Evolutionary conservation across 2,888 invertebrate species (phyloP).

Genomic region (Chromoteleia sp.): DNA sequence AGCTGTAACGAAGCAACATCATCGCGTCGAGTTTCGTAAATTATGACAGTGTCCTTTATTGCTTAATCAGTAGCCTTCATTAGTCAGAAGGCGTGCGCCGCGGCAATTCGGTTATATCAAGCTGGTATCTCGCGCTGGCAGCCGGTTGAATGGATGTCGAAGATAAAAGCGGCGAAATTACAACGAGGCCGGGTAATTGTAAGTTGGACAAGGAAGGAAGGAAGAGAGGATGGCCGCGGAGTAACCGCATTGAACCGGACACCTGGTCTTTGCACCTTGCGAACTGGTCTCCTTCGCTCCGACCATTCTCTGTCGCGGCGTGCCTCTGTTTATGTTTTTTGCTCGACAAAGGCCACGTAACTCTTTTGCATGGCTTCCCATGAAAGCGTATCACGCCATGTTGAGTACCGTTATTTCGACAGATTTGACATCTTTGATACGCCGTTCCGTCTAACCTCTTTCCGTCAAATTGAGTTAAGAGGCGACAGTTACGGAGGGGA

Average conservation of each 20-base stretch:
- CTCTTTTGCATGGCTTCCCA: conserved; percentile 72
- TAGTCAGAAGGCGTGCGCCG: conserved; percentile 58
- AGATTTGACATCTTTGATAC: conserved; percentile 53
- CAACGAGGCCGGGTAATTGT: conserved; percentile 71
- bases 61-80: conserved; percentile 62
- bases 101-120: conserved; percentile 50
- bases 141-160: conserved; percentile 61
- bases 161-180: conserved; percentile 73
- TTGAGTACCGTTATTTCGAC: conserved; percentile 64
- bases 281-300: conserved; percentile 72
- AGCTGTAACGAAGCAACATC: conserved; percentile 28
- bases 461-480: conserved; percentile 42
- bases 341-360: conserved; percentile 66
- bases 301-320: conserved; percentile 43
- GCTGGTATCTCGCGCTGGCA: conserved; percentile 66
- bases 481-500: conserved; percentile 21
- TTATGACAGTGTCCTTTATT: conserved; percentile 62
- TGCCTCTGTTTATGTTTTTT: conserved; percentile 60
- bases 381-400: conserved; percentile 63
- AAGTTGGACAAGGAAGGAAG: conserved; percentile 65
- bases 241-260: conserved; percentile 72
- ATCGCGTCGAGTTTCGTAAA: conserved; percentile 32
- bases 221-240: conserved; percentile 65
- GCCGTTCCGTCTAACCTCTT: conserved; percentile 26
- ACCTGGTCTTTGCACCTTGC: conserved; percentile 80